Base-by-base conservation (phyloP, 2,797 vertebrate genomes). In the Erethizon dorsatum region DNA sequence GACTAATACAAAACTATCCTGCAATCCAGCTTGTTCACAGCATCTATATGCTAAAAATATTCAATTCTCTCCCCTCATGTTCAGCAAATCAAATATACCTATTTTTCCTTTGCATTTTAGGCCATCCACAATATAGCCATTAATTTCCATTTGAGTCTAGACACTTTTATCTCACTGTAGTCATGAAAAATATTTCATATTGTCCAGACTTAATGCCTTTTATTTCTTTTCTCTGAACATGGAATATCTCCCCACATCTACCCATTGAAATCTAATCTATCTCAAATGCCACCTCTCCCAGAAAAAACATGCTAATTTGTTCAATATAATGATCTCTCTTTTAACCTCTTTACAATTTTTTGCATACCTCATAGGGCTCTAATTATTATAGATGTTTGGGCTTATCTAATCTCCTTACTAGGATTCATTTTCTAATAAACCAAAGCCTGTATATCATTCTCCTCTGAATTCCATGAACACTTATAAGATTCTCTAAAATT, bases 181-280 rank as follows among this genome's bases (percentile, higher is more conserved):
- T 5, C 45, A 94, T 73, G 33, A 83, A 93, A 91, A 88, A 11
- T 24, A 73, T 5, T 83, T 12, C n/a, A 65, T 24, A 22, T 17
- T 83, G 94, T 80, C 41, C 56, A 85, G 63, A 94, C 15, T 50
- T 90, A 77, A 77, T 77, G 57, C 18, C 50, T 83, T 83, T 94
- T 7, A 41, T 83, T 65, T 88, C 10, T 71, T 84, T 50, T 33
- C 45, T 56, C 37, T 92, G 7, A 71, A 20, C n/a, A 79, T 84
- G 37, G 26, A 94, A 79, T 67, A 15, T 28, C 33, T 57, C 33
- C 54, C 33, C 22, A 37, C 2, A 69, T 47, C 37, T 92, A 26
- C 37, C 22, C 37, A 85, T 2, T 85, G 31, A 97, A 85, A 86
- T 69, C 4, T 6, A 93, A 79, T 22, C 12, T 41, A 88, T 11